Base-by-base conservation (phyloP, 2,888 invertebrate species). In the Drosophila flavopinicola region DNA sequence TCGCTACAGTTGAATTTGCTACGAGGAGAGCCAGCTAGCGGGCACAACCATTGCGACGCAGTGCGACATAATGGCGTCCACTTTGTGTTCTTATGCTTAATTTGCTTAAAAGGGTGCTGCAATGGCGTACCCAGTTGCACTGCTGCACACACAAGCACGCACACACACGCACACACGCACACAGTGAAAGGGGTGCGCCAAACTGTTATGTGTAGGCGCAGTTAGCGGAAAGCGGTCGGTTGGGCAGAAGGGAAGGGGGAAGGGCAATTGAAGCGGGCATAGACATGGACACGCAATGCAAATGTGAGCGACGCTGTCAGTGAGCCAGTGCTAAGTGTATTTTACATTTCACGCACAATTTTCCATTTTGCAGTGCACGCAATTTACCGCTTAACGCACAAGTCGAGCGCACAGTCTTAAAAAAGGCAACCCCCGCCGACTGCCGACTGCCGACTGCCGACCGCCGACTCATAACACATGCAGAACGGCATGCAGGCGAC, bases 261-360 rank as follows among this genome's bases (percentile, higher is more conserved):
- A 9, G 1, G 9, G 57, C 66, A 69, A 66, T 66, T 63, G 65
- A 60, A 74, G 53, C 27, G 44, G 35, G 44, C 58, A 45, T 29
- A 57, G 59, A 45, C 58, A 59, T 29, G 58, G 61, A 76, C 80
- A 80, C 75, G 75, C 84, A 75, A 77, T 80, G 69, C 65, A 72
- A 64, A 61, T 75, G 59, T 24, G 53, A 44, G 24, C 17, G 42
- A 9, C 15, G 45, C 51, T 61, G 61, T 41, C 54, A 59, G 47
- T 65, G 52, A 29, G 25, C 37, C 10, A 33, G 23, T 20, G 30
- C 11, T 33, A 42, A 64, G 71, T 78, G 75, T 78, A 87, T 78
- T 88, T 88, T 77, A 87, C 88, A 88, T 85, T 88, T 88, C 82
- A 88, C 88, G 88, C 88, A 87, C 88, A 88, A 87, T 87, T 84